Base-by-base conservation (phyloP, 2,797 vertebrate species). In the Malacoraja senta region DNA sequence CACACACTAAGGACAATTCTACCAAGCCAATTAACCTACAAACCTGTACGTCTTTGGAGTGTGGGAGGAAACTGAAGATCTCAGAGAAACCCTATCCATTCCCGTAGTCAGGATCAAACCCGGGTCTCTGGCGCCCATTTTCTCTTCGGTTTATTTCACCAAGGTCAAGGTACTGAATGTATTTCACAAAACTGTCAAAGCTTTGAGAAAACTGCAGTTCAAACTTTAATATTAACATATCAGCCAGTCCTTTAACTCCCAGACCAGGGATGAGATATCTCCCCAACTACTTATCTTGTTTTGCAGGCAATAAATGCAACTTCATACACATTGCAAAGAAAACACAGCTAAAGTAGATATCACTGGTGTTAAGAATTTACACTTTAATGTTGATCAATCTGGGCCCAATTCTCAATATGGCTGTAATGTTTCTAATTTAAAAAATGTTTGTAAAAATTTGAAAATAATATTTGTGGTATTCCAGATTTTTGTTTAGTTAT, bases 141-240 rank as follows among this genome's bases (percentile, higher is more conserved):
- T 83, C 78, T 38, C 9, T 35, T 88, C 38, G n/a, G n/a, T 88
- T 17, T 4, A 68, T 15, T 19, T n/a, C n/a, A 21, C 63, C 63
- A 32, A 65, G 8, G 63, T 35, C 80, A 83, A 83, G 80, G 17
- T 19, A 63, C 58, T 86, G 58, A 86, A 86, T 86, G 63, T 86
- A 86, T 86, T 86, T 86, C n/a, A 63, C 83, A 86, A 61, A 86
- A 65, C 61, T 53, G 84, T 68, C 63, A 88, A 88, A 88, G 65
- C 61, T 88, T 88, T 32, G 63, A 65, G 71, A 88, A 68, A 88
- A 88, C 83, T 58, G 65, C 32, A 35, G 84, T 32, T 21, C 83
- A 19, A 32, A 35, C 19, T 8, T 68, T 65, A 32, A n/a, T 88
- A 63, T 35, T 88, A n/a, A 68, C 61, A 35, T 68, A 88, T 88